These are phyloP conservation scores for Oxyscelio sp. DNA, from an alignment of 2,888 invertebrate species.

Conservation along the genomic window DNA sequence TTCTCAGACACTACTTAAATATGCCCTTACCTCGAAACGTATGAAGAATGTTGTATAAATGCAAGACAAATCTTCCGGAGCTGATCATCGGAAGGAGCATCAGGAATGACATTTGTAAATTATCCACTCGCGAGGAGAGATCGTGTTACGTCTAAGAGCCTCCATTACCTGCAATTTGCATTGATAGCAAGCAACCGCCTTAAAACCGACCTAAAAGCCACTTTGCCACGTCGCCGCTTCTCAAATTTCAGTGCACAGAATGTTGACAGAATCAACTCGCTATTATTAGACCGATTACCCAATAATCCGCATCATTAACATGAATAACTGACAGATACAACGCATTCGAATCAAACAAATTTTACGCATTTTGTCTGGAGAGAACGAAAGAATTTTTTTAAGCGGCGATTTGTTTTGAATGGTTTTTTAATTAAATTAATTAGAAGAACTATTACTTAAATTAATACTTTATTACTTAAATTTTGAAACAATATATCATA, in stretches of 20 bases:
- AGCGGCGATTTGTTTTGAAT: too few relatives aligned
- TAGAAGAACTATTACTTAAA: too few relatives aligned
- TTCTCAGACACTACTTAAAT: conserved; percentile 19
- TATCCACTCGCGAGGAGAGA: conserved; percentile 71
- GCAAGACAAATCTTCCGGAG: conserved; percentile 56
- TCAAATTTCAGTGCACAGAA: conserved; percentile 74
- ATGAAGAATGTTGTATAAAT: conserved; percentile 25
- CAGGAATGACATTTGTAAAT: conserved; percentile 70
- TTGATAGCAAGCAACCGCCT: conserved; percentile 84
- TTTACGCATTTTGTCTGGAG: background rate
- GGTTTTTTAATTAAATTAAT: too few relatives aligned
- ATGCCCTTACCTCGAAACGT: conserved; percentile 41
- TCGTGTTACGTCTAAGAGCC: conserved; percentile 86
- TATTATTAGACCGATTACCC: conserved; percentile 69
- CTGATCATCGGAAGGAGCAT: conserved; percentile 54
- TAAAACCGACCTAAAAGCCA: conserved; percentile 85
- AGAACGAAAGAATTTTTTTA: too few relatives aligned
- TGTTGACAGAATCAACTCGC: conserved; percentile 60
- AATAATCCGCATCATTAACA: conserved; percentile 64
- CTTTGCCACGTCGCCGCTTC: conserved; percentile 81
- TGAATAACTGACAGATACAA: conserved; percentile 62
- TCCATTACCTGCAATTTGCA: conserved; percentile 87
- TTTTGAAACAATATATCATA: too few relatives aligned
- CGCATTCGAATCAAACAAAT: conserved; percentile 54
- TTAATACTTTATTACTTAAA: too few relatives aligned